Conservation (phyloP, 2,888 invertebrate species). For the Leistus spinibarbis region DNA sequence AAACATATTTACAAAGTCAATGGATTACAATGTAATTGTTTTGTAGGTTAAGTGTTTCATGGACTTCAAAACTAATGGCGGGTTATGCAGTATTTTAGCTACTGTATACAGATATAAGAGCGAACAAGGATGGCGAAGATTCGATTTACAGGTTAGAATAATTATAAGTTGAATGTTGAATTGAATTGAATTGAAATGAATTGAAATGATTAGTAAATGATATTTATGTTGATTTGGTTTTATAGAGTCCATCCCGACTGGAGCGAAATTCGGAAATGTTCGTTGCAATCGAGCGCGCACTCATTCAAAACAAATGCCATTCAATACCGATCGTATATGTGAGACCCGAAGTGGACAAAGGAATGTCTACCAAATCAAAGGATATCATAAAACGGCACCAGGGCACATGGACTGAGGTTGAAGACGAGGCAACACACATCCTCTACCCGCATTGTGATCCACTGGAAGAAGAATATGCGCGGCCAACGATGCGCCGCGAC, state of each 20-base stretch:
- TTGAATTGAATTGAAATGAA: neutral
- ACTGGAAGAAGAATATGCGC: conserved; percentile 86
- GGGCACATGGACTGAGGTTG: conserved; percentile 75
- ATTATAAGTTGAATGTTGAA: neutral
- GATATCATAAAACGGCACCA: conserved; percentile 89
- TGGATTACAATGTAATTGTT: neutral
- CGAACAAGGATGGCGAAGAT: conserved; percentile 94
- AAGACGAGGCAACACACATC: conserved; percentile 91
- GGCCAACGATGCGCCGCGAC: conserved; percentile 84
- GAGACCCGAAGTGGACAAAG: conserved; percentile 84
- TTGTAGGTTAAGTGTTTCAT: conserved; percentile 91
- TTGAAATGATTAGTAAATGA: neutral
- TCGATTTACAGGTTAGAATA: conserved; percentile 85
- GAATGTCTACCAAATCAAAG: conserved; percentile 77
- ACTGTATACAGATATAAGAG: conserved; percentile 95
- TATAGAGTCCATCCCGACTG: conserved; percentile 85
- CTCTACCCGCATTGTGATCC: conserved; percentile 86
- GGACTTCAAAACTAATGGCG: conserved; percentile 94
- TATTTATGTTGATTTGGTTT: conserved; percentile 47
- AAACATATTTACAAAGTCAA: neutral
- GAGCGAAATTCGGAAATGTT: conserved; percentile 95
- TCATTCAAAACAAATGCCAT: conserved; percentile 81
- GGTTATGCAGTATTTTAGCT: conserved; percentile 89
- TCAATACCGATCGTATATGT: conserved; percentile 81
- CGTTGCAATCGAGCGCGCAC: conserved; percentile 82